Percentiles rank a stretch among this genome's conserved stretches.
Evolutionary conservation across 2,888 invertebrate genomes (phyloP).

Genomic region (Leucophenga maculata): DNA sequence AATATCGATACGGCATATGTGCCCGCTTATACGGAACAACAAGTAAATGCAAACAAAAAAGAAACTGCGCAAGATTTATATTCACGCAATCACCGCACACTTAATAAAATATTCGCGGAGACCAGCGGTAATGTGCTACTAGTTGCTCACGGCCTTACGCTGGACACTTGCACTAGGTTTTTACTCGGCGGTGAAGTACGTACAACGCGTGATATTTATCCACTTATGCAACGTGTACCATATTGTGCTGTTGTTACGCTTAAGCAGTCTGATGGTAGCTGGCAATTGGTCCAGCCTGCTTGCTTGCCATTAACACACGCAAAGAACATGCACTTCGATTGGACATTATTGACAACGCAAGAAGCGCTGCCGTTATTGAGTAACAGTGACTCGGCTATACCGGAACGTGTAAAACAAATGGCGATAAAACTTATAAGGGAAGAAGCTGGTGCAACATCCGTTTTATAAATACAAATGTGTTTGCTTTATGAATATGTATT

Average conservation of each 20-base stretch:
- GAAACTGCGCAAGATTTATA: constrained; percentile 82
- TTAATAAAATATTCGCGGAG: constrained; percentile 75
- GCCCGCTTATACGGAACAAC: constrained; percentile 75
- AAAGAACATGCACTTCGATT: constrained; percentile 1
- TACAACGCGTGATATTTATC: not conserved
- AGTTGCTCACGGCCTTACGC: constrained; percentile 1
- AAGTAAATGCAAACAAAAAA: constrained; percentile 73
- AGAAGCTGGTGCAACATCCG: too few relatives aligned
- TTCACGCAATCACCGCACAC: constrained; percentile 76
- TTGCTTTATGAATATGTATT: too few relatives aligned
- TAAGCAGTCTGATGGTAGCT: not conserved
- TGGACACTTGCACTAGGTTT: not conserved
- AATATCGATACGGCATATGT: constrained; percentile 82
- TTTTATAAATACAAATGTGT: too few relatives aligned
- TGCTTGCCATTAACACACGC: not conserved
- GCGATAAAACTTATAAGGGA: too few relatives aligned
- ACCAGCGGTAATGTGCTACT: constrained; percentile 67
- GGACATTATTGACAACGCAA: not conserved
- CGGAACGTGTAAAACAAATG: too few relatives aligned
- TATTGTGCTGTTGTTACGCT: constrained; percentile 4
- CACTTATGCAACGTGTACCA: not conserved
- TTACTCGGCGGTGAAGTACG: not conserved
- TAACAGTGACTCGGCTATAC: too few relatives aligned
- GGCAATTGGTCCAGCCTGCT: not conserved
- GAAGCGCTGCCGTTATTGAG: not conserved